A percentile compares a stretch with the other conserved stretches of the same genome.
Conservation (phyloP, 1,140 invertebrate species). For the Penaeus japonicus region DNA sequence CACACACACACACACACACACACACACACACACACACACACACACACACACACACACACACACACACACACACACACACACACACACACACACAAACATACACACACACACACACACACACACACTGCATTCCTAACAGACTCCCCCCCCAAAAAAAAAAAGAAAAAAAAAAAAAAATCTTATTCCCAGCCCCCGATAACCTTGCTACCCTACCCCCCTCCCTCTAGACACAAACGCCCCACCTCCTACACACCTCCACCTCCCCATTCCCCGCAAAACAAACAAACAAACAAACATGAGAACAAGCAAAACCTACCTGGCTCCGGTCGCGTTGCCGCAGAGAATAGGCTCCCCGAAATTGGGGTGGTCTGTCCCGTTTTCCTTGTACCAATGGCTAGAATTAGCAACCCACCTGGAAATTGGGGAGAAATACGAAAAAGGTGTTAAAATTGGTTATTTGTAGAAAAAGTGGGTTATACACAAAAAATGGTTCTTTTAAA, state of each 20-base stretch:
- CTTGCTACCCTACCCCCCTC: background rate
- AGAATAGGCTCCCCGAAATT: slow-evolving; percentile 53
- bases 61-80: too few species aligned
- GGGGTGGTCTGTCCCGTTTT: slow-evolving; percentile 49
- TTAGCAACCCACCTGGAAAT: slow-evolving; percentile 59
- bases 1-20: too few species aligned
- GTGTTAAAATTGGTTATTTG: too few species aligned
- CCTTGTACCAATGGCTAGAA: slow-evolving; percentile 53
- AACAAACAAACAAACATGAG: background rate
- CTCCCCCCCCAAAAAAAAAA: background rate
- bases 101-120: too few species aligned
- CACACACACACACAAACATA: too few species aligned
- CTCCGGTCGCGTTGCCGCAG: slow-evolving; percentile 56
- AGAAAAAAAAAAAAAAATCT: too few species aligned
- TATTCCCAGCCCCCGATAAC: background rate
- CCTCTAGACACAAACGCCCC: background rate
- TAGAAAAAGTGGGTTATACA: too few species aligned
- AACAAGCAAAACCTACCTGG: background rate
- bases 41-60: too few species aligned
- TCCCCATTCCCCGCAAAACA: background rate
- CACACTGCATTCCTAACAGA: background rate
- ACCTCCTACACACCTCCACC: background rate
- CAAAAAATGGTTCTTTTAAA: too few species aligned
- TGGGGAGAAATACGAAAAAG: background rate
- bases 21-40: too few species aligned